Evolutionary conservation across 2,888 invertebrate species (phyloP).

Genomic region (Ormyrus thymus): DNA sequence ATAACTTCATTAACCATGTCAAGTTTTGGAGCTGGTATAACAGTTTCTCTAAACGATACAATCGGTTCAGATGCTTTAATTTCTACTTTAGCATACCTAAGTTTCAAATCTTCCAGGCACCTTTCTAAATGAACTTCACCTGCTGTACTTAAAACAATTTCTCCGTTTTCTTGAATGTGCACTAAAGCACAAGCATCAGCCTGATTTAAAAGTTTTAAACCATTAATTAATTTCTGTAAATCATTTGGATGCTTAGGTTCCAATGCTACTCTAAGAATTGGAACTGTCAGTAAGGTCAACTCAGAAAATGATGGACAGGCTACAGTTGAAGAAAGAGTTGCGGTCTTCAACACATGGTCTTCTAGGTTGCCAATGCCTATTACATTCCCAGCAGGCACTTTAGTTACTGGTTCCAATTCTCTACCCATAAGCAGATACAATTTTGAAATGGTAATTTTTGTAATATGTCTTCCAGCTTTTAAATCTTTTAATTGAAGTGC

Average conservation of each 20-base stretch:
- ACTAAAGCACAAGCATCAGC: slow-evolving; percentile 96
- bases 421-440: slow-evolving; percentile 95
- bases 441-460: slow-evolving; percentile 81
- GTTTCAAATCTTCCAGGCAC: slow-evolving; percentile 93
- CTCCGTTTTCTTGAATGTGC: slow-evolving; percentile 93
- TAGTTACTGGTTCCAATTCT: slow-evolving; percentile 87
- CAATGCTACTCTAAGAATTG: slow-evolving; percentile 94
- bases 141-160: slow-evolving; percentile 94
- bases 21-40: slow-evolving; percentile 86
- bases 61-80: slow-evolving; percentile 96
- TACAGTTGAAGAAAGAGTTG: slow-evolving; percentile 88
- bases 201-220: slow-evolving; percentile 91
- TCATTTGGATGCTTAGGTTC: slow-evolving; percentile 90
- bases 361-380: slow-evolving; percentile 92
- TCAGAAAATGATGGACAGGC: slow-evolving; percentile 93
- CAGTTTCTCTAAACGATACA: slow-evolving; percentile 96
- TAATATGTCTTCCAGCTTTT: slow-evolving; percentile 81
- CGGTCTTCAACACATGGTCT: slow-evolving; percentile 90
- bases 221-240: slow-evolving; percentile 83
- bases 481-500: slow-evolving; percentile 79
- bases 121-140: slow-evolving; percentile 98
- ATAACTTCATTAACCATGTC: slow-evolving; percentile 93
- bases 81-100: slow-evolving; percentile 88
- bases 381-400: slow-evolving; percentile 93
- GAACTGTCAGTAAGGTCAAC: slow-evolving; percentile 84